Conservation (phyloP, 2,888 invertebrate species). For the Pegoplata infirma region DNA sequence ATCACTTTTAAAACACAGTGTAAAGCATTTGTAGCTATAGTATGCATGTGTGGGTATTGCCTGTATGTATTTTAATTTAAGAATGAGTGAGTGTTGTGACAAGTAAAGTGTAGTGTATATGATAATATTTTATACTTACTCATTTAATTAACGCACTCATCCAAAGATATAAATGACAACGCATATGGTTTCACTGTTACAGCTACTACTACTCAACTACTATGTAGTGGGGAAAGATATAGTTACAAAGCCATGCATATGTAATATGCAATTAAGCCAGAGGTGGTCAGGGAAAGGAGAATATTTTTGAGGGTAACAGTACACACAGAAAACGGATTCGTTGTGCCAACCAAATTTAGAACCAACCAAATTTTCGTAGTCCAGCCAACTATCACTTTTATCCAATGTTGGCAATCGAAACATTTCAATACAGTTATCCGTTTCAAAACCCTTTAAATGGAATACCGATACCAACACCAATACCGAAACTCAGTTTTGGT, state of each 20-base stretch:
- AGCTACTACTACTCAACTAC: neutral
- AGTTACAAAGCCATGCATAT: neutral
- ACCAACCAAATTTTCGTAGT: too few relatives aligned
- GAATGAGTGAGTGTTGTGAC: neutral
- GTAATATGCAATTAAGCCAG: neutral
- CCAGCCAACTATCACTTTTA: too few relatives aligned
- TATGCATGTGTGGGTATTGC: neutral
- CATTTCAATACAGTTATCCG: too few relatives aligned
- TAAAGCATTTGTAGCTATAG: neutral
- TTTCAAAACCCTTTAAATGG: too few relatives aligned
- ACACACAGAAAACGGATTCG: neutral
- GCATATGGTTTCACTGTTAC: constrained; percentile 15
- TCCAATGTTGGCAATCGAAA: too few relatives aligned
- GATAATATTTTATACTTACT: constrained; percentile 3
- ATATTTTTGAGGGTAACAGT: too few relatives aligned
- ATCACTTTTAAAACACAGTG: too few relatives aligned
- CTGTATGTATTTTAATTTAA: too few relatives aligned
- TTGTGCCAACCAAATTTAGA: too few relatives aligned
- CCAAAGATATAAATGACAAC: constrained; percentile 19
- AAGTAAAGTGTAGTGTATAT: neutral
- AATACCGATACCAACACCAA: too few relatives aligned
- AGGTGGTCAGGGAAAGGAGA: too few relatives aligned
- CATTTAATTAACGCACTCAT: constrained; percentile 43
- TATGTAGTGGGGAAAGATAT: neutral
- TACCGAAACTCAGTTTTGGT: too few relatives aligned